Conservation (phyloP, 2,888 invertebrate species). For the Tetheella fluctuosa region DNA sequence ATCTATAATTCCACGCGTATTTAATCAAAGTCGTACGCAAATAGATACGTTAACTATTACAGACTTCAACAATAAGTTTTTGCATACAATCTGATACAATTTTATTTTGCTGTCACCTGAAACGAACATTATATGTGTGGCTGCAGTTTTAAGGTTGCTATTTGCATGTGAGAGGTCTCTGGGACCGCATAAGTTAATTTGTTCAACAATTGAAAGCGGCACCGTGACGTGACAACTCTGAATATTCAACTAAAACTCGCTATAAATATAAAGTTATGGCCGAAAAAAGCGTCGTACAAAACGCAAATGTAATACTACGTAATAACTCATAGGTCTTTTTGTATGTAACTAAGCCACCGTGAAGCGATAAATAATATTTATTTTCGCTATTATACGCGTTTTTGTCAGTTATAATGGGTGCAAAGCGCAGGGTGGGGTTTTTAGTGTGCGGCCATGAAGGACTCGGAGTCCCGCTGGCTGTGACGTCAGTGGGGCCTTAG, state of each 20-base stretch:
- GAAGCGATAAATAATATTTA: constrained; percentile 84
- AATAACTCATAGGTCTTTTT: constrained; percentile 82
- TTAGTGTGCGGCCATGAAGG: constrained; percentile 41
- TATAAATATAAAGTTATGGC: constrained; percentile 81
- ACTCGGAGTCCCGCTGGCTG: constrained; percentile 21
- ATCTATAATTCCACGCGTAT: constrained; percentile 45
- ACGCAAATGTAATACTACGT: constrained; percentile 79
- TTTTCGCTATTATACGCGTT: constrained; percentile 83
- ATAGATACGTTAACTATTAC: constrained; percentile 31
- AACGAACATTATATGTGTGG: constrained; percentile 3
- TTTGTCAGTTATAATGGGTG: constrained; percentile 82
- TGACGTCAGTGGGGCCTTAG: neutral
- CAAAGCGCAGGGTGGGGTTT: constrained; percentile 61
- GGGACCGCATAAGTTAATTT: constrained; percentile 42
- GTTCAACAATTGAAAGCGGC: constrained; percentile 59
- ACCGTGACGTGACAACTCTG: constrained; percentile 76
- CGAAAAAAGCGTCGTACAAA: constrained; percentile 75
- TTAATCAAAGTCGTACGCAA: constrained; percentile 41
- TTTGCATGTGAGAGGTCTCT: constrained; percentile 24
- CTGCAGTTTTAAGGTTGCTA: constrained; percentile 31
- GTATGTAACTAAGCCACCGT: constrained; percentile 82
- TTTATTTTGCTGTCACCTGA: constrained; percentile 3
- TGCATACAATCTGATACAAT: constrained; percentile 1
- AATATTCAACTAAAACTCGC: constrained; percentile 79
- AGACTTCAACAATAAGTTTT: neutral